phyloP scores from a whole-genome alignment of 2,797 vertebrate genomes.

The Enteromius fasciolatus region DNA sequence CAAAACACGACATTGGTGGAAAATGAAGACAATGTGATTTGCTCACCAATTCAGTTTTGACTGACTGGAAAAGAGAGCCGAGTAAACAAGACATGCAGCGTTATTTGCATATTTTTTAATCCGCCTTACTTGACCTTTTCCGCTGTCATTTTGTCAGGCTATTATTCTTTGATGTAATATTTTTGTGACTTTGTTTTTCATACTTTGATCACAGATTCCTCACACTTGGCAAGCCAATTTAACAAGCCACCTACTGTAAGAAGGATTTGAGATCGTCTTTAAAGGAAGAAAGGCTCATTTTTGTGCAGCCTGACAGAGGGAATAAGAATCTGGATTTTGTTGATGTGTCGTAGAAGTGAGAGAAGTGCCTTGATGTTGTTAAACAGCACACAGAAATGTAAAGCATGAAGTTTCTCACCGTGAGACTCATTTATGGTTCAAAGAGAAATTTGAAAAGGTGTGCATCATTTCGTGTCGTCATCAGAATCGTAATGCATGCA shows the following conservation, averaged over 20 bases:
- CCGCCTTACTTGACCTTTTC: not conserved
- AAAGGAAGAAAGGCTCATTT: slow-evolving; percentile 19
- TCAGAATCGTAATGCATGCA: not conserved
- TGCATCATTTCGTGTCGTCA: not conserved
- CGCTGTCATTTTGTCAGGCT: slow-evolving; percentile 25
- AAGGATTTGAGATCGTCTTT: slow-evolving; percentile 29
- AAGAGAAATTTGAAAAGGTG: not conserved
- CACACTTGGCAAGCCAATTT: slow-evolving; percentile 40
- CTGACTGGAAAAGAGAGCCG: slow-evolving; percentile 2
- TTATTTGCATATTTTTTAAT: slow-evolving; percentile 23
- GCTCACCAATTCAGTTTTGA: slow-evolving; percentile 19
- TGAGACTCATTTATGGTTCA: not conserved
- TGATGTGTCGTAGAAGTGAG: not conserved
- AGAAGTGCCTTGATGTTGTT: slow-evolving; percentile 9
- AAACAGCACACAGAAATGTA: not conserved
- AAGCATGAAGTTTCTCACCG: not conserved
- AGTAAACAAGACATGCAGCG: slow-evolving; percentile 27
- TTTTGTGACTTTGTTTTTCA: slow-evolving; percentile 22
- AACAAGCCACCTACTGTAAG: slow-evolving; percentile 5
- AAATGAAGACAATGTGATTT: slow-evolving; percentile 2
- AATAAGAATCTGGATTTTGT: slow-evolving; percentile 13
- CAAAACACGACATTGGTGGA: not conserved
- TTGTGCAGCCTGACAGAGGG: not conserved
- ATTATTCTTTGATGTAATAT: slow-evolving; percentile 32
- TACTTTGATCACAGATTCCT: slow-evolving; percentile 50